Evolutionary conservation across 2,113 vertebrate genomes (phyloP).

Genomic region (Syngnathoides biaculeatus): DNA sequence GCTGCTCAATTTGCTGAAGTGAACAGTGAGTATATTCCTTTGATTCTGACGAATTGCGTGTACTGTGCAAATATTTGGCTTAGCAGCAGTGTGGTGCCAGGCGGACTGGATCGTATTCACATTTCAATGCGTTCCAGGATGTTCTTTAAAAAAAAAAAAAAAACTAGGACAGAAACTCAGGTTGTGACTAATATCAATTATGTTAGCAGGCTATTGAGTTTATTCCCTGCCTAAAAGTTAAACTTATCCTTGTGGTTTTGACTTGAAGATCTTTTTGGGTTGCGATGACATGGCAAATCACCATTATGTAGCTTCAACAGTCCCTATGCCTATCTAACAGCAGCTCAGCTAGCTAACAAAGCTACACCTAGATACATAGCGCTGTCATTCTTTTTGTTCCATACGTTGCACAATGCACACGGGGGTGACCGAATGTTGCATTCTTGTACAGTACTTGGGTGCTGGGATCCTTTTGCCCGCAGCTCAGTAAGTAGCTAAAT

Average conservation of each 20-base stretch:
- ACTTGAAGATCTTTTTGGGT: neutral
- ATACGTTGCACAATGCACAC: neutral
- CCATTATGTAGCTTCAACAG: slow-evolving; percentile 8
- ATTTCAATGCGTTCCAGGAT: slow-evolving; percentile 19
- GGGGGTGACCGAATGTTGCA: neutral
- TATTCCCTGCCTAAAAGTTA: slow-evolving; percentile 5
- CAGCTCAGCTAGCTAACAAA: slow-evolving; percentile 43
- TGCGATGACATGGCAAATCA: neutral
- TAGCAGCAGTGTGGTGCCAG: neutral
- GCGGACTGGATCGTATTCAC: slow-evolving; percentile 10
- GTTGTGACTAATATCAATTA: slow-evolving; percentile 35
- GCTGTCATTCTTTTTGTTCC: slow-evolving; percentile 41
- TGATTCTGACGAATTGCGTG: neutral
- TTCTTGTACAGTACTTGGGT: neutral
- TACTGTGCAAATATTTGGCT: neutral
- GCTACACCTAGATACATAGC: slow-evolving; percentile 39
- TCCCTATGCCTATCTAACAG: slow-evolving; percentile 11
- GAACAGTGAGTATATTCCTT: slow-evolving; percentile 49
- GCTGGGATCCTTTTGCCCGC: slow-evolving; percentile 9
- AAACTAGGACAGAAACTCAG: slow-evolving; percentile 37
- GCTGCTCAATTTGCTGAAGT: slow-evolving; percentile 22
- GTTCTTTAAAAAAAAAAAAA: slow-evolving; percentile 2
- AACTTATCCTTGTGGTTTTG: too few species aligned
- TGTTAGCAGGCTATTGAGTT: slow-evolving; percentile 35
- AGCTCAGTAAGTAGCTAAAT: neutral